Percentiles rank a stretch among this genome's conserved stretches.
phyloP scores from a whole-genome alignment of 2,888 invertebrate species.

The Platerodrilus igneus region DNA sequence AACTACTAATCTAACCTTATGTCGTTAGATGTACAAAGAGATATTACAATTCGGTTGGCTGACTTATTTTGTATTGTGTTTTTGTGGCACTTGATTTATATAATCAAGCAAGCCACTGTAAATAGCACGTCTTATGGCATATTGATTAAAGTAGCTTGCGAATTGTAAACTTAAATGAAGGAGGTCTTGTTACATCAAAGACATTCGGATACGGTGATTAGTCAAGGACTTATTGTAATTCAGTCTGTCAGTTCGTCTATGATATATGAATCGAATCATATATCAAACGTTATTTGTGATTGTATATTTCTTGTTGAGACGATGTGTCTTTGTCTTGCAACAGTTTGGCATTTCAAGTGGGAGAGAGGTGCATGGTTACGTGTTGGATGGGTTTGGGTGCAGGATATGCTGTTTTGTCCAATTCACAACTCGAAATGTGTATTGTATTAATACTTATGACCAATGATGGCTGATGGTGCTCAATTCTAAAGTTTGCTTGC shows the following conservation, averaged over 20 bases:
- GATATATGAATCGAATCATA: slow-evolving; percentile 46
- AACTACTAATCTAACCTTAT: slow-evolving; percentile 26
- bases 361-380: slow-evolving; percentile 11
- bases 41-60: slow-evolving; percentile 18
- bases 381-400: slow-evolving; percentile 14
- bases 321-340: slow-evolving; percentile 11
- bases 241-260: slow-evolving; percentile 41
- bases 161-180: no score
- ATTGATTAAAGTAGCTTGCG: no score
- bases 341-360: slow-evolving; percentile 1
- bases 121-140: no score
- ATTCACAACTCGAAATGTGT: slow-evolving; percentile 25
- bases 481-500: no score
- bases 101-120: no score
- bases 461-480: slow-evolving; percentile 24
- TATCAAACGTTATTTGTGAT: slow-evolving; percentile 40
- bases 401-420: slow-evolving; percentile 26
- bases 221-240: slow-evolving; percentile 43
- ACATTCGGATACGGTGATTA: slow-evolving; percentile 41
- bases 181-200: slow-evolving; percentile 36
- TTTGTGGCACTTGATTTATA: no score
- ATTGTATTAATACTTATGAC: slow-evolving; percentile 23
- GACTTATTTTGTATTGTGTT: slow-evolving; percentile 9
- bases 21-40: slow-evolving; percentile 27
- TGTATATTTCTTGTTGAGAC: slow-evolving; percentile 7